Conservation (phyloP, 1,140 invertebrate genomes). For the Apocrypta bakeri region DNA sequence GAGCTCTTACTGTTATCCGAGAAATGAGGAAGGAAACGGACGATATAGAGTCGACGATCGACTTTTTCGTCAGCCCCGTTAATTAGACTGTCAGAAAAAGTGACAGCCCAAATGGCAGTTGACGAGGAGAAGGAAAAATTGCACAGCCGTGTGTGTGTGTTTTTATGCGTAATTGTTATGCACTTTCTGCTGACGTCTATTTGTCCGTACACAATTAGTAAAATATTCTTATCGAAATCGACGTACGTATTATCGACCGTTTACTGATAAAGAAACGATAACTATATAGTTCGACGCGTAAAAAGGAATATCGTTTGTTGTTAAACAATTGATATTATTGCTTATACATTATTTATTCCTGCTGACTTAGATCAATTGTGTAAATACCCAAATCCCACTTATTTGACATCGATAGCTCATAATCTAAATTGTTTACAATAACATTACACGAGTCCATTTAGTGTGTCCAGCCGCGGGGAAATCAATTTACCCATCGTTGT, state of each 20-base stretch:
- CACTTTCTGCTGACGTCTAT: not conserved
- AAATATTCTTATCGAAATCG: not conserved
- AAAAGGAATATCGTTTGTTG: too few relatives aligned
- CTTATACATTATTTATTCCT: too few relatives aligned
- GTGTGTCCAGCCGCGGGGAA: not conserved
- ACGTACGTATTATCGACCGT: not conserved
- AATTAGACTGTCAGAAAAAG: constrained; percentile 56
- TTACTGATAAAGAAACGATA: not conserved
- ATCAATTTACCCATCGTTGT: not conserved
- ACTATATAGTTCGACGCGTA: too few relatives aligned
- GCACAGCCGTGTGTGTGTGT: too few relatives aligned
- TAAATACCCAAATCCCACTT: not conserved
- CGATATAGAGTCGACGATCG: constrained; percentile 54
- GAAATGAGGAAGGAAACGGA: constrained; percentile 53
- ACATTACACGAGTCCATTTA: not conserved
- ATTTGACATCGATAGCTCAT: not conserved
- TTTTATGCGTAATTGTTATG: not conserved
- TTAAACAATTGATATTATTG: too few relatives aligned
- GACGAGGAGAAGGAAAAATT: not conserved
- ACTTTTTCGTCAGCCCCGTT: constrained; percentile 63
- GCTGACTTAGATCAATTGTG: too few relatives aligned
- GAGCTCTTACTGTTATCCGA: not conserved
- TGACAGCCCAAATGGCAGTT: not conserved
- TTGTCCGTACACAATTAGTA: not conserved
- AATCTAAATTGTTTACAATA: not conserved